These are phyloP conservation scores for Spodoptera frugiperda DNA, from an alignment of 1,140 invertebrate species.

Conservation along the genomic window DNA sequence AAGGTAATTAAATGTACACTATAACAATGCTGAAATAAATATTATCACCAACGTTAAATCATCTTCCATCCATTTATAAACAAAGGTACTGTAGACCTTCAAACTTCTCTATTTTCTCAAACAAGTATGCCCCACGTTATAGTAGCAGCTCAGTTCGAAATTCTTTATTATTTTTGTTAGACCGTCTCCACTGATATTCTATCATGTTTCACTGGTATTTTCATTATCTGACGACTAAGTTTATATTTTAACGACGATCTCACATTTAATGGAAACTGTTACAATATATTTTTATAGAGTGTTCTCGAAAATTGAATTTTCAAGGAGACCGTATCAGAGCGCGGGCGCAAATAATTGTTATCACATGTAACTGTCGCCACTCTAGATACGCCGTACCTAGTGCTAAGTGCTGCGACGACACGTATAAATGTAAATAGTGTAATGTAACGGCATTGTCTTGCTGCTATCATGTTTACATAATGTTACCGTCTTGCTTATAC, in stretches of 20 bases:
- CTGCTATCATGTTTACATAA: conserved; percentile 1
- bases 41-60: too few relatives aligned
- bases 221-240: background rate
- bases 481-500: background rate
- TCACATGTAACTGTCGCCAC: conserved; percentile 12
- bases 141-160: too few relatives aligned
- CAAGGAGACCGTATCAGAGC: background rate
- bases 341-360: conserved; percentile 14
- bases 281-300: background rate
- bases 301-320: conserved; percentile 24
- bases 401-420: conserved; percentile 1
- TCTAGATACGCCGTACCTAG: background rate
- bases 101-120: too few relatives aligned
- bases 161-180: background rate
- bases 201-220: background rate
- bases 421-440: conserved; percentile 21
- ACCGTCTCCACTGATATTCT: conserved; percentile 1
- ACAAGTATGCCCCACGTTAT: too few relatives aligned
- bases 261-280: too few relatives aligned
- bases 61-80: too few relatives aligned
- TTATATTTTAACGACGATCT: background rate
- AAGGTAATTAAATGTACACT: too few relatives aligned
- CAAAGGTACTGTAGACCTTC: too few relatives aligned
- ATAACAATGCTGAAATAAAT: too few relatives aligned
- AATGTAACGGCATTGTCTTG: conserved; percentile 23